Evolutionary conservation across 2,113 vertebrate genomes (phyloP).

Genomic region (Cardinalis cardinalis): DNA sequence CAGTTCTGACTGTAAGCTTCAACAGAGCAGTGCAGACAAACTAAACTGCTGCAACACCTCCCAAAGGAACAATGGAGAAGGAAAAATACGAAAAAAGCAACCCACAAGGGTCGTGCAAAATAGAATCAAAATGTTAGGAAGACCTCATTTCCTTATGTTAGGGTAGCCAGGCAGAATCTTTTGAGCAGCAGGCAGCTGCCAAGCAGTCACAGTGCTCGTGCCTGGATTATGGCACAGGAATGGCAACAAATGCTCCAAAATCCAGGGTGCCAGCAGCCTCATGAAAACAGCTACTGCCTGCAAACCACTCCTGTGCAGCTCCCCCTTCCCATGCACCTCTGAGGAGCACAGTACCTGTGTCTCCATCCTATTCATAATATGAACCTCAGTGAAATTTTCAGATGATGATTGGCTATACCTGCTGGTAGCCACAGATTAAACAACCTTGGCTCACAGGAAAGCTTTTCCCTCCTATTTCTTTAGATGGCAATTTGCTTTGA

Average conservation of each 20-base stretch:
- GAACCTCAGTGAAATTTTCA: background rate
- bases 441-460: background rate
- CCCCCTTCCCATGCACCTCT: background rate
- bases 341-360: background rate
- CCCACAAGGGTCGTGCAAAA: background rate
- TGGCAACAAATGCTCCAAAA: background rate
- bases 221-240: background rate
- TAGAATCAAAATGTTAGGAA: background rate
- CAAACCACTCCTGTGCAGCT: background rate
- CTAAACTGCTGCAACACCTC: background rate
- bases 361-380: too few relatives aligned
- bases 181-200: background rate
- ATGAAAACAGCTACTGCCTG: background rate
- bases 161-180: background rate
- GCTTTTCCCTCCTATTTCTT: background rate
- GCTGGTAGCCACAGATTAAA: background rate
- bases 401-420: background rate
- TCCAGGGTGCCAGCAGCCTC: background rate
- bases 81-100: background rate
- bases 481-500: background rate
- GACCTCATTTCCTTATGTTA: background rate
- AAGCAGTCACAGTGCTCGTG: background rate
- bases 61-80: background rate
- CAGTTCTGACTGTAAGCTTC: background rate
- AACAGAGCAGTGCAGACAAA: background rate